Evolutionary conservation across 1,140 invertebrate genomes (phyloP), one percentile per base, ranked within the genome.

Genomic region (Condylostylus longicornis): DNA sequence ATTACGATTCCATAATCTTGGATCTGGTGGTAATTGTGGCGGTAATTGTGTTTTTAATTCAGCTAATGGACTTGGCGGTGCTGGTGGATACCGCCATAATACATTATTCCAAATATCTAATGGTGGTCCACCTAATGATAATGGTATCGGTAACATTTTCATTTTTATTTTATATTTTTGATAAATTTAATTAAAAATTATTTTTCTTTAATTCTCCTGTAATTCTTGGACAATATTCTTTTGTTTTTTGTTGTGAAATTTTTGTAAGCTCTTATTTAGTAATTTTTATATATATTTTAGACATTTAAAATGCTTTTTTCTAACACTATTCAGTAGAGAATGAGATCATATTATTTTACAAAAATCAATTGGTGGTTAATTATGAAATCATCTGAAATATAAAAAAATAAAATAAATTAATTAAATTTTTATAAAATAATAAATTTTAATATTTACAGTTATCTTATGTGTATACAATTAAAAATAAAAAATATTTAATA

Each of bases 1-100:
- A 45, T 94, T 86, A 45, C 88, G 74, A 18, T 75, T 80, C 89
- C 89, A 96, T 12, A 82, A 59, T 47, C 87, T 69, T 9, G 89
- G 89, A 67, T 93, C 88, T 45, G 79, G 76, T 5, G 83, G 83
- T 44, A 90, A 63, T 45, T 71, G 74, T 5, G 72, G 69, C 6
- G 85, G 85, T 38, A 89, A 63, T 53, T 88, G 83, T 18, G 79
- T 80, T 60, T 87, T 88, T 47, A 86, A 78, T 53, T 90, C 85
- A 28, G 82, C 64, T n/a, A 82, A 63, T 12, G 79, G 75, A 38
- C 72, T 75, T 12, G 69, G 69, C 3, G 77, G 78, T 17, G 64
- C 62, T 35, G 71, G 70, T 22, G 70, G 74, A 54, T 87, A 88
- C 50, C 84, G 71, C 84, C 83, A 88, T 14, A 89, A 61, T 14